Evolutionary conservation across 2,888 invertebrate species (phyloP), one percentile per base, ranked within the genome.

Genomic region (Agelastica alni): DNA sequence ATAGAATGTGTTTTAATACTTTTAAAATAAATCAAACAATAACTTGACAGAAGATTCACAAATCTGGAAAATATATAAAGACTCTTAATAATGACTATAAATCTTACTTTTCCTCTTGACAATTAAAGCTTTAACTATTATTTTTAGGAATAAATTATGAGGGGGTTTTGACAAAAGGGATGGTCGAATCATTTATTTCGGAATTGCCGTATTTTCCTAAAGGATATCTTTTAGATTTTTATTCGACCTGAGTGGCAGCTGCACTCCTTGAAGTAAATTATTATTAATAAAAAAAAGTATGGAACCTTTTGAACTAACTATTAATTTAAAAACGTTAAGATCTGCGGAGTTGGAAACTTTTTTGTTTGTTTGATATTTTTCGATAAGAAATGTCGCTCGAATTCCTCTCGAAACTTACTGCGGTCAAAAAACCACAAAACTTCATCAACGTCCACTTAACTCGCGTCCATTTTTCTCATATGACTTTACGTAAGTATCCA

Each of bases 361-460:
- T n/a, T 4, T 32, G 1, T 36, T 42, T 28, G 9, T n/a, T 16
- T 16, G n/a, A 43, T 43, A 43, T 14, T 47, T 37, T 12, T 17
- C 10, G 12, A 37, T 18, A 34, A 9, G 5, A 37, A 47, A 20
- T 12, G 10, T 9, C 13, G 12, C 16, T 7, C 7, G 10, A 31
- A 17, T 18, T 49, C 16, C 22, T 18, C 41, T 41, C 9, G 30
- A 20, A 39, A 48, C 12, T 48, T 14, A 41, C 31, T 41, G 32
- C 41, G 49, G 49, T 49, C 49, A 32, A 49, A 41, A n/a, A 22
- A 32, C 41, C 31, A 16, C 46, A 41, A 46, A 52, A 53, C 46
- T 53, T 46, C 46, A 46, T 53, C 42, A 53, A 46, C 42, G 46
- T 41, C 46, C 51, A 51, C 51, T 51, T 44, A 36, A 22, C 20